A percentile compares a stretch with the other conserved stretches of the same genome.
phyloP scores from a whole-genome alignment of 2,888 invertebrate species.

The Oxyscelio sp. region DNA sequence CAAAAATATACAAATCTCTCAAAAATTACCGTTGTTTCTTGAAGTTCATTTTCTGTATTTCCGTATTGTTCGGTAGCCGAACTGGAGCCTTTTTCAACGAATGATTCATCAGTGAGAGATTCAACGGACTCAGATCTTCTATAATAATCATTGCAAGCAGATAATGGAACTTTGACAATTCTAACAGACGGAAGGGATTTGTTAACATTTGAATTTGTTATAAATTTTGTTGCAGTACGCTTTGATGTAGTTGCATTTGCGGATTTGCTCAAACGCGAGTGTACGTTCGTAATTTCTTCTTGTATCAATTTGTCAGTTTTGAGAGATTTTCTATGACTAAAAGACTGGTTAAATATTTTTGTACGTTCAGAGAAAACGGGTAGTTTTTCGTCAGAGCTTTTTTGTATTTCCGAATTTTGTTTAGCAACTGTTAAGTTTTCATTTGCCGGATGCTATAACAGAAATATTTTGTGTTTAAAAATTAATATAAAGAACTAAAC shows the following conservation, averaged over 20 bases:
- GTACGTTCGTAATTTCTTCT: slow-evolving; percentile 44
- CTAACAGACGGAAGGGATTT: slow-evolving; percentile 59
- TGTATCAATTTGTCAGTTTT: slow-evolving; percentile 9
- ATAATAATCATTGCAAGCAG: slow-evolving; percentile 36
- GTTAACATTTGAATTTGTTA: slow-evolving; percentile 27
- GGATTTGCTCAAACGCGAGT: slow-evolving; percentile 55
- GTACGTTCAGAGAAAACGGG: slow-evolving; percentile 33
- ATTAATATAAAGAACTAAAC: too few relatives aligned
- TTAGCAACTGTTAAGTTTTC: slow-evolving; percentile 20
- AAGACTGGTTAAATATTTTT: slow-evolving; percentile 57
- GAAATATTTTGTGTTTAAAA: slow-evolving; percentile 18
- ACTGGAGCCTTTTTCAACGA: slow-evolving; percentile 66
- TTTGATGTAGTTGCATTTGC: slow-evolving; percentile 42
- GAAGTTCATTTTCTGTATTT: slow-evolving; percentile 40
- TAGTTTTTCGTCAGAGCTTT: slow-evolving; percentile 36
- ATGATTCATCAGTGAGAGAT: slow-evolving; percentile 65
- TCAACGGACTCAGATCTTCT: slow-evolving; percentile 63
- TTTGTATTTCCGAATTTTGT: slow-evolving; percentile 31
- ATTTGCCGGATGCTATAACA: slow-evolving; percentile 51
- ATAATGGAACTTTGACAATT: slow-evolving; percentile 34
- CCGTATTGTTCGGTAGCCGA: slow-evolving; percentile 55
- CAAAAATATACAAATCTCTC: too few relatives aligned
- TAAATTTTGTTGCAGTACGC: neutral
- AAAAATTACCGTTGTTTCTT: slow-evolving; percentile 48
- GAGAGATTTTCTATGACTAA: slow-evolving; percentile 32